Percentiles rank a stretch among this genome's conserved stretches.
These are phyloP conservation scores for Mycetomoellerius zeteki DNA, from an alignment of 1,140 invertebrate genomes.

Conservation along the genomic window DNA sequence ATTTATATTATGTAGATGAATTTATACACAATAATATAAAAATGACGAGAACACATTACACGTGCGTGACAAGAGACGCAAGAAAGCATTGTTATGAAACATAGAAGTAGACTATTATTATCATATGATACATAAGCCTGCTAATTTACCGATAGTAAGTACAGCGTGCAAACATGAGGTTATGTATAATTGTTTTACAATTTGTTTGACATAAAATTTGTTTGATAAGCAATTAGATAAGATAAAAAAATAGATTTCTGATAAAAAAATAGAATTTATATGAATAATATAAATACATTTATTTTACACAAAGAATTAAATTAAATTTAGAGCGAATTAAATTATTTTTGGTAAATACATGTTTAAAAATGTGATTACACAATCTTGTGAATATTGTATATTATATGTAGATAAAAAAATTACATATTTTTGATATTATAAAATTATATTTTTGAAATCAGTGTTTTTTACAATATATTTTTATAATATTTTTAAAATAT, in stretches of 20 bases:
- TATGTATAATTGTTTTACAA: background rate
- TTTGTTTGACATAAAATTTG: background rate
- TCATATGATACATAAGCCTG: background rate
- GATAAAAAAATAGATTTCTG: background rate
- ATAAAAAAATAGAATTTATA: background rate
- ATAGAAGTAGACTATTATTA: background rate
- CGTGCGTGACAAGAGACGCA: background rate
- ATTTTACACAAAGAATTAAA: background rate
- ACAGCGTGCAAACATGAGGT: background rate
- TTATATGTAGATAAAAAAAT: no score
- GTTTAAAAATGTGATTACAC: background rate
- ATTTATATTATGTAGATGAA: background rate
- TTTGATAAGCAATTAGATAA: background rate
- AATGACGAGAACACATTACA: background rate
- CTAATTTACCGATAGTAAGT: conserved; percentile 7
- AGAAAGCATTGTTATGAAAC: background rate
- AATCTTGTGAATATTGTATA: background rate
- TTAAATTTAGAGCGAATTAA: background rate
- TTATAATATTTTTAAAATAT: background rate
- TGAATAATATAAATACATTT: background rate
- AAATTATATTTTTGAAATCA: background rate
- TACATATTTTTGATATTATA: background rate
- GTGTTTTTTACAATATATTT: background rate
- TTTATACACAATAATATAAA: background rate
- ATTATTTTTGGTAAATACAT: background rate